These are phyloP conservation scores for Heptascelio sp. DNA, from an alignment of 2,888 invertebrate genomes.

Conservation along the genomic window DNA sequence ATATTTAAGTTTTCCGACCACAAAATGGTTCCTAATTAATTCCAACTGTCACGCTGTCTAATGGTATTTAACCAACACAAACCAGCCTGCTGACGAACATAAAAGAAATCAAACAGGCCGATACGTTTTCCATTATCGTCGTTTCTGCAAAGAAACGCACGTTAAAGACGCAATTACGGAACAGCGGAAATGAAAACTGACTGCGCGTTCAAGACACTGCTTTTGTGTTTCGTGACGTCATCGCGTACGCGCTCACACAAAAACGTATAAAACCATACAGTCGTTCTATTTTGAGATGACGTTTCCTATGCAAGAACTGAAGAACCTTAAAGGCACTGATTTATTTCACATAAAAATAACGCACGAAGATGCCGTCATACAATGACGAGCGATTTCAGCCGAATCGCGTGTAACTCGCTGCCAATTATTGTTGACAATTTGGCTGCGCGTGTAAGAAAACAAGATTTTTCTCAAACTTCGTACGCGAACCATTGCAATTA, in stretches of 20 bases:
- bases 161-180: constrained; percentile 57
- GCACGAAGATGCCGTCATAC: too few species aligned
- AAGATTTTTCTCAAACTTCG: too few species aligned
- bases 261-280: constrained; percentile 40
- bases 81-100: constrained; percentile 16
- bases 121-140: constrained; percentile 33
- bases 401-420: too few species aligned
- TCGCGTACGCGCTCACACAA: constrained; percentile 33
- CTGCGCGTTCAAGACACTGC: constrained; percentile 44
- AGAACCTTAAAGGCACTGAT: constrained; percentile 62
- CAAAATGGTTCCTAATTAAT: constrained; percentile 48
- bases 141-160: constrained; percentile 42
- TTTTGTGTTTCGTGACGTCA: constrained; percentile 63
- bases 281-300: constrained; percentile 67
- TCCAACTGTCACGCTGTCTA: constrained; percentile 32
- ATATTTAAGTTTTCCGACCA: constrained; percentile 12
- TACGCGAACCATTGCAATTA: too few species aligned
- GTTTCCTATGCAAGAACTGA: constrained; percentile 60
- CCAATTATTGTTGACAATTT: too few species aligned
- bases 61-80: constrained; percentile 45
- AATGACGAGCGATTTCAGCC: too few species aligned
- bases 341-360: constrained; percentile 63
- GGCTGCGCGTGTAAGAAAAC: too few species aligned
- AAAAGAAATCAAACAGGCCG: constrained; percentile 49
- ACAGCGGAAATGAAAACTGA: constrained; percentile 64